Evolutionary conservation across 2,113 vertebrate species (phyloP), one percentile per base, ranked within the genome.

Genomic region (Etheostoma spectabile): DNA sequence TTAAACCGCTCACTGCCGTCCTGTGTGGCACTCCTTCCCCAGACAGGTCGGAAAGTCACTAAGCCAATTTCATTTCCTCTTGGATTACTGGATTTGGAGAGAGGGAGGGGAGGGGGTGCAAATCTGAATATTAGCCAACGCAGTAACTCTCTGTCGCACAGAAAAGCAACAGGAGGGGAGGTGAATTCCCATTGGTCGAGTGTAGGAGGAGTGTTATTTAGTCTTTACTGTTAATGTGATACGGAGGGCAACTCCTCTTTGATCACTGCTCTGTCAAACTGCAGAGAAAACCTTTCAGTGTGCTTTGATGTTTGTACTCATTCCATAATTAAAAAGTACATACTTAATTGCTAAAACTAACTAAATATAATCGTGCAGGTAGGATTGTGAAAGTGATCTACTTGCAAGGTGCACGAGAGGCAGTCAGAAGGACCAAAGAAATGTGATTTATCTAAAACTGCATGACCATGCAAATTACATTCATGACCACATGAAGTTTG

Each of bases 51-150:
- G 35, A 81, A 51, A 90, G 82, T 87, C 86, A 79, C 77, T 86
- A 63, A 87, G 71, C 82, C 89, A 90, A 91, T 90, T 89, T 90
- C 60, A 89, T 90, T 91, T 93, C 87, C 90, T 91, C 72, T 56
- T 77, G 87, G 83, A 89, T 91, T 89, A 84, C 63, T 55, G 77
- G 70, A 82, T 85, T 79, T 57, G n/a, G 64, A 49, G 65, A 59
- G 33, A 42, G 13, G 51, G 51, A 11, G 18, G 45, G 35, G 63
- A 13, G 15, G 55, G 8, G 49, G 12, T 30, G 59, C n/a, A 48
- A 73, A 75, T 62, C 57, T 42, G 53, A 68, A 73, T 73, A 85
- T 73, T 69, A 77, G 53, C 24, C 53, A 14, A 18, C 0, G 35
- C 19, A 18, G 42, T 46, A 35, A 72, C n/a, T 21, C 3, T 71